Evolutionary conservation across 1,140 invertebrate species (phyloP), one percentile per base, ranked within the genome.

Genomic region (Chelonus insularis): DNA sequence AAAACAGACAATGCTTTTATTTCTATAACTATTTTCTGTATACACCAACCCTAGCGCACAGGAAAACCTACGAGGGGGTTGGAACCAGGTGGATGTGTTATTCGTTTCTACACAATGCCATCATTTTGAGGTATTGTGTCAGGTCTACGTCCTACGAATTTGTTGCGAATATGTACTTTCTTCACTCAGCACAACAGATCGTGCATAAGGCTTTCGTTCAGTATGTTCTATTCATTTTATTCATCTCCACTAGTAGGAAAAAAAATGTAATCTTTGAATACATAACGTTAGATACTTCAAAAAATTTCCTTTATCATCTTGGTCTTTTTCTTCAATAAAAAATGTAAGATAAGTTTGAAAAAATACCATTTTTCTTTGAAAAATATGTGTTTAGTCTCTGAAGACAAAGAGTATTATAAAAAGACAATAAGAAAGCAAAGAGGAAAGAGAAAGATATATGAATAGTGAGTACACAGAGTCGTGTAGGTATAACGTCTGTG

Each of bases 401-500:
- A 48, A 41, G 21, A 55, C n/a, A 36, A 51, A 25, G 8, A 23
- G 25, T 50, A 52, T 12, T 14, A 34, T 12, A 9, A 52, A 16
- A 29, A 29, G 34, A 20, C 41, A 32, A 25, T 36, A 37, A n/a
- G 57, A 51, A 56, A 37, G 11, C 18, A 29, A n/a, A 36, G 32
- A 50, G 14, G 11, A 16, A 16, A 21, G 11, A 34, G 34, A 29
- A 29, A 8, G 29, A 51, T 21, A 52, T 25, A 45, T 52, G 41
- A 48, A 52, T 36, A 56, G 50, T 7, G 55, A 25, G 43, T 58
- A 25, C 34, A 57, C 43, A 39, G 56, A 63, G 55, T 58, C 56
- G 61, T 62, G 60, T 36, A 41, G 39, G 9, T 25, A 16, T 63
- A 57, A 57, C 71, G 67, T 67, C 67, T 63, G 67, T 72, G 73